Conservation (phyloP, 2,888 invertebrate genomes). For the Aspidiotus rigidus region DNA sequence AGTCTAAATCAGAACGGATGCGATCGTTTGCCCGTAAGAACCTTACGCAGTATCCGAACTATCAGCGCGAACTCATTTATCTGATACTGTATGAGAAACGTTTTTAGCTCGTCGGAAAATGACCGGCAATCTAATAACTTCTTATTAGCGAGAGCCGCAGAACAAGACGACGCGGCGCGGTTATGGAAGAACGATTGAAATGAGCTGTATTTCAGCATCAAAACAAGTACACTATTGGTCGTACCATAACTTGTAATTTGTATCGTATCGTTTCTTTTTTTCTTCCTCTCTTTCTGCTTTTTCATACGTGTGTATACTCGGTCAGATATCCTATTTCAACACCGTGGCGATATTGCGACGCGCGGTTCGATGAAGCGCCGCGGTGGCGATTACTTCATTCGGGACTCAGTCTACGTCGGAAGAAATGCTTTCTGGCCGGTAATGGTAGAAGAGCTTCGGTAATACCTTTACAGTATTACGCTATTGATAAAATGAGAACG, state of each 20-base stretch:
- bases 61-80: not conserved
- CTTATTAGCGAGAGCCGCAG: slow-evolving; percentile 24
- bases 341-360: no score
- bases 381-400: no score
- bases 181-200: slow-evolving; percentile 26
- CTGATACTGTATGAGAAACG: not conserved
- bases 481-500: no score
- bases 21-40: slow-evolving; percentile 21
- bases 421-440: no score
- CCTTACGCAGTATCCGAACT: slow-evolving; percentile 10
- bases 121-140: slow-evolving; percentile 32
- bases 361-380: no score
- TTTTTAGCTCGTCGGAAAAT: slow-evolving; percentile 28
- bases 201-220: slow-evolving; percentile 25
- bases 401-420: no score
- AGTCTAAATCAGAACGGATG: slow-evolving; percentile 32
- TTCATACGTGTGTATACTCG: no score
- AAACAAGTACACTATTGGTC: slow-evolving; percentile 30
- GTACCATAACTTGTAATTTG: slow-evolving; percentile 33
- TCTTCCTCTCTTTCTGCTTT: not conserved
- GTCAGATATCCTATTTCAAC: no score
- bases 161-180: not conserved
- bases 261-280: slow-evolving; percentile 7
- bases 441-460: no score
- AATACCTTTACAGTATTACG: no score